Evolutionary conservation across 1,140 invertebrate species (phyloP), one percentile per base, ranked within the genome.

Genomic region (Neodiprion pinetum): DNA sequence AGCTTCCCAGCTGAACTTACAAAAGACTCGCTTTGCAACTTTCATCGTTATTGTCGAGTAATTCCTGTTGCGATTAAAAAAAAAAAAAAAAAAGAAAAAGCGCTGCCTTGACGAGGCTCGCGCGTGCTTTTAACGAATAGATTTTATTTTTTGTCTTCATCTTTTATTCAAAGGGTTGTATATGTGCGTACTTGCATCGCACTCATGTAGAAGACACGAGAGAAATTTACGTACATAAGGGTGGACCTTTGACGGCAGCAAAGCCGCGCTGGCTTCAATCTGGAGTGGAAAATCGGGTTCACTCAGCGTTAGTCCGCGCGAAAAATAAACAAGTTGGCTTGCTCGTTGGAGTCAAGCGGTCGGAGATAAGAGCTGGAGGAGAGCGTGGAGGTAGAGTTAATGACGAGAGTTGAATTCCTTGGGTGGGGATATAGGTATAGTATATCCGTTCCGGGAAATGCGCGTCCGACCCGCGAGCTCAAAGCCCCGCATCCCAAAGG

Each of bases 11-110:
- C 28, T 40, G 2, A 40, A 40, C 2, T 40, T 40, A 5, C 5
- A 40, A 40, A 5, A 40, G 5, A 40, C 1, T 40, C 5, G 28
- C 28, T 40, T 40, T 0, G 5, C 28, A 40, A 40, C 28, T 40
- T 40, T 40, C 28, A 0, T 40, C 28, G 28, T 40, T 40, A 40
- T 40, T 5, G 5, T 40, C 5, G 28, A 40, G 1, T 5, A 5
- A 40, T 40, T 40, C 5, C 28, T 40, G 5, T 40, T 40, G 28
- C 4, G 28, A 40, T 40, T 40, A 40, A 40, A 40, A 40, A 17
- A 72, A 66, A 66, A 72, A 66, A 66, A 68, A 73, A 73, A 73
- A 66, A 48, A 48, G 50, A 65, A 65, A 73, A 40, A 17, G 72
- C 47, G 72, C 72, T 53, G 53, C 65, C 48, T 67, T 73, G 69